phyloP scores from a whole-genome alignment of 2,888 invertebrate genomes.

The Congeria kusceri region DNA sequence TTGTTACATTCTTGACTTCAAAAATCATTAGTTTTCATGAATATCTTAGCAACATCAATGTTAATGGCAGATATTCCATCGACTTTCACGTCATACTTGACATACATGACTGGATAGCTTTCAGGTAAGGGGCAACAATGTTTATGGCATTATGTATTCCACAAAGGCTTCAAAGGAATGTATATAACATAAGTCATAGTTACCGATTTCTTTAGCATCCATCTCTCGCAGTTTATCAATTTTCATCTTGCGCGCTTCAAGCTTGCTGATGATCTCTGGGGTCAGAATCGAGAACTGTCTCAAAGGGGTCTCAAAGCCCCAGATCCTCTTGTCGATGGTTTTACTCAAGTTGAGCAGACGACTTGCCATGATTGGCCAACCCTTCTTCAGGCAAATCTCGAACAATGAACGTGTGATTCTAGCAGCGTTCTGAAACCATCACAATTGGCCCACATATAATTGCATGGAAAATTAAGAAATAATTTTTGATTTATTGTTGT shows the following conservation, averaged over 20 bases:
- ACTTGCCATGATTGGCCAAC: slow-evolving; percentile 95
- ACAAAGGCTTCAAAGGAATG: too few relatives aligned
- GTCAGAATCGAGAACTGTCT: slow-evolving; percentile 90
- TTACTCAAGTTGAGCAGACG: slow-evolving; percentile 94
- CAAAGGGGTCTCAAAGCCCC: slow-evolving; percentile 94
- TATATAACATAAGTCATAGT: slow-evolving; percentile 7
- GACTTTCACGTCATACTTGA: too few relatives aligned
- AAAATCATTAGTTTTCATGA: too few relatives aligned
- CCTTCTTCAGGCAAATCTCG: slow-evolving; percentile 95
- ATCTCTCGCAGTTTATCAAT: slow-evolving; percentile 94
- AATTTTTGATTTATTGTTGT: too few relatives aligned
- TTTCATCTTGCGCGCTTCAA: slow-evolving; percentile 91
- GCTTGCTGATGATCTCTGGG: slow-evolving; percentile 92
- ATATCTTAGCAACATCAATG: too few relatives aligned
- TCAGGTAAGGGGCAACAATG: too few relatives aligned
- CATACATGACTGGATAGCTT: too few relatives aligned
- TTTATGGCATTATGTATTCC: too few relatives aligned
- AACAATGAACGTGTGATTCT: slow-evolving; percentile 96
- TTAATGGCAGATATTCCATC: too few relatives aligned
- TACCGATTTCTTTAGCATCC: slow-evolving; percentile 94
- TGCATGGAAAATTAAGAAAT: too few relatives aligned
- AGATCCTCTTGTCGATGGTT: slow-evolving; percentile 96
- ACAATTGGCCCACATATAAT: too few relatives aligned
- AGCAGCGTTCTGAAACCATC: slow-evolving; percentile 91
- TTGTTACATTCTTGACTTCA: too few relatives aligned